Percentiles rank a stretch among this genome's conserved stretches.
Evolutionary conservation across 2,113 vertebrate genomes (phyloP).

Genomic region (Mystacornis crossleyi): DNA sequence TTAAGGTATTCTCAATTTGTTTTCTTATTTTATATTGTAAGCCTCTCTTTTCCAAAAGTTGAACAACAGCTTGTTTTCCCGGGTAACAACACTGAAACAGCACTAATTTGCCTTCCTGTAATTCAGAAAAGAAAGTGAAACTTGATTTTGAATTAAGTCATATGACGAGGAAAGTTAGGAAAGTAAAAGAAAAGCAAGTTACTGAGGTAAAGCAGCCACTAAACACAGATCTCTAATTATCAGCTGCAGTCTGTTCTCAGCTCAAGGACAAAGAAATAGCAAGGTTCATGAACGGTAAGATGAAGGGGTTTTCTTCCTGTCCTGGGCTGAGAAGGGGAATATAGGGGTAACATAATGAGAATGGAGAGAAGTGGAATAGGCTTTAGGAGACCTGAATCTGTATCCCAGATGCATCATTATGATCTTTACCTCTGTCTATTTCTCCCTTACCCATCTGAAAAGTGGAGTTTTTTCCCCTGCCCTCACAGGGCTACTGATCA

Average conservation of each 20-base stretch:
- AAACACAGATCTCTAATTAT: not conserved
- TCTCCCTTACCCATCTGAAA: not conserved
- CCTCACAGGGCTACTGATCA: not conserved
- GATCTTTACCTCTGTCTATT: not conserved
- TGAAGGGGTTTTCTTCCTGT: not conserved
- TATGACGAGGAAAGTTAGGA: not conserved
- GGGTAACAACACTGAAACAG: not conserved
- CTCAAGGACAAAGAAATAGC: not conserved
- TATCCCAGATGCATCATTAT: not conserved
- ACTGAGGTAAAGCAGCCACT: not conserved
- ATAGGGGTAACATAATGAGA: not conserved
- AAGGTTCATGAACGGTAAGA: not conserved
- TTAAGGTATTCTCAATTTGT: not conserved
- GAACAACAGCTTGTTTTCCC: not conserved
- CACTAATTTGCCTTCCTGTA: not conserved
- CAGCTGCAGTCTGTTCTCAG: not conserved
- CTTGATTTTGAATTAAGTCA: not conserved
- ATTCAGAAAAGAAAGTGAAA: slow-evolving; percentile 44
- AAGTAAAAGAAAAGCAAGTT: not conserved
- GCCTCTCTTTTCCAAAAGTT: not conserved
- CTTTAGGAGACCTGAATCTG: not conserved
- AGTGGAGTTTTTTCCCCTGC: not conserved
- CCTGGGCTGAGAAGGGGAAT: not conserved
- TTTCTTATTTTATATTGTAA: not conserved
- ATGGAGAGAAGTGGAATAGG: not conserved